Percentiles rank a stretch among this genome's conserved stretches.
Evolutionary conservation across 2,797 vertebrate genomes (phyloP).

Genomic region (Pangasius djambal): DNA sequence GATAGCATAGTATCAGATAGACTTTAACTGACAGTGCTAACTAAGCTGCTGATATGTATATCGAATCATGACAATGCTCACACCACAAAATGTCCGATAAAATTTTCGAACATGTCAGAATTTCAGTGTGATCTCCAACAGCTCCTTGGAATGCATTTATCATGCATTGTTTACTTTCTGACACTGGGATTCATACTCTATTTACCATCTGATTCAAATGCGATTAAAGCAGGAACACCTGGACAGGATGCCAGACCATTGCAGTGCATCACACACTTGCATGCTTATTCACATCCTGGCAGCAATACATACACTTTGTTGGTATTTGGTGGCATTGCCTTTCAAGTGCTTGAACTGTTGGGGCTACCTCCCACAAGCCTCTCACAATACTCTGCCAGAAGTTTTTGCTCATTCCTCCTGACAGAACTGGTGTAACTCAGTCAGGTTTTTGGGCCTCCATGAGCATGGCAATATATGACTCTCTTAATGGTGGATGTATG

Average conservation of each 20-base stretch:
- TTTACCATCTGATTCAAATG: slow-evolving; percentile 21
- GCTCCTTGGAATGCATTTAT: neutral
- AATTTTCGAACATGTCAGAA: neutral
- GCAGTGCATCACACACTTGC: neutral
- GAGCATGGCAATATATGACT: neutral
- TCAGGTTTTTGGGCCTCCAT: neutral
- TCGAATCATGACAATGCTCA: neutral
- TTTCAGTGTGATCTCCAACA: neutral
- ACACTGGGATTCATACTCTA: slow-evolving; percentile 5
- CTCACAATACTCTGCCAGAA: neutral
- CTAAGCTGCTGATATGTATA: neutral
- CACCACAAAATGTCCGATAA: neutral
- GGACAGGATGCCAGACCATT: neutral
- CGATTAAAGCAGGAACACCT: neutral
- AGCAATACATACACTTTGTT: neutral
- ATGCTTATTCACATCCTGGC: too few species aligned
- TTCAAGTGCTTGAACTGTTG: neutral
- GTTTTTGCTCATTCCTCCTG: neutral
- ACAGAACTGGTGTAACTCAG: neutral
- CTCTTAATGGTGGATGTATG: neutral
- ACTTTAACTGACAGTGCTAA: neutral
- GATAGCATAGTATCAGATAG: neutral
- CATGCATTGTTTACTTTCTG: neutral
- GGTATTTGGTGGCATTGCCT: neutral
- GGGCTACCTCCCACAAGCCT: neutral